Conservation (phyloP, 2,888 invertebrate species). For the Micoletzkya japonica region DNA sequence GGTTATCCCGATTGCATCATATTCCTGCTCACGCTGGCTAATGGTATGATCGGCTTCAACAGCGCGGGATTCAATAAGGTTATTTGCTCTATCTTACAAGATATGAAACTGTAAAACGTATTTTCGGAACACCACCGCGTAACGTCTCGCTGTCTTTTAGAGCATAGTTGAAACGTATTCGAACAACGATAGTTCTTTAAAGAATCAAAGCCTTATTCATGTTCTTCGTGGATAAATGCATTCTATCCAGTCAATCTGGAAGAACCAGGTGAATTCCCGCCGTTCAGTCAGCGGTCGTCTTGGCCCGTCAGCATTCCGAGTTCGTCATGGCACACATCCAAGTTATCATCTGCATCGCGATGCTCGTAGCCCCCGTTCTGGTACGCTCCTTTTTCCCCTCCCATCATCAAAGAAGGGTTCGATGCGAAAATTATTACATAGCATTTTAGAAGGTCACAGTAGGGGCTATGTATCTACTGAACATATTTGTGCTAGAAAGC, state of each 20-base stretch:
- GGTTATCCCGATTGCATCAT: constrained; percentile 42
- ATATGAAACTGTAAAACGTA: no score
- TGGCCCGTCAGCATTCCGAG: constrained; percentile 57
- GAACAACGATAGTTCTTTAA: neutral
- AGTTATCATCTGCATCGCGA: constrained; percentile 56
- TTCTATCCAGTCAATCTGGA: no score
- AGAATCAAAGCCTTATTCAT: no score
- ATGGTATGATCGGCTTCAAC: constrained; percentile 60
- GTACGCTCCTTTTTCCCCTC: no score
- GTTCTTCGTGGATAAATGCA: no score
- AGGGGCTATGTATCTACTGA: no score
- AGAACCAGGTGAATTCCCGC: no score
- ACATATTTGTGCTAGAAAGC: no score
- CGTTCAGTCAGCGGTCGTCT: constrained; percentile 46
- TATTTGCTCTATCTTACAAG: no score
- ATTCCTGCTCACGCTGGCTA: constrained; percentile 51
- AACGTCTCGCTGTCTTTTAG: neutral
- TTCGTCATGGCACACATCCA: constrained; percentile 59
- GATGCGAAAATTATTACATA: no score
- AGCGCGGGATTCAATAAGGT: constrained; percentile 58
- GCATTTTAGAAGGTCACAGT: no score
- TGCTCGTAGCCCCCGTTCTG: constrained; percentile 57
- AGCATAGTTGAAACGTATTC: neutral
- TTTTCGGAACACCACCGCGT: neutral
- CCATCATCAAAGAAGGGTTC: no score